Conservation (phyloP, 2,113 vertebrate genomes). For the Puntigrus tetrazona region DNA sequence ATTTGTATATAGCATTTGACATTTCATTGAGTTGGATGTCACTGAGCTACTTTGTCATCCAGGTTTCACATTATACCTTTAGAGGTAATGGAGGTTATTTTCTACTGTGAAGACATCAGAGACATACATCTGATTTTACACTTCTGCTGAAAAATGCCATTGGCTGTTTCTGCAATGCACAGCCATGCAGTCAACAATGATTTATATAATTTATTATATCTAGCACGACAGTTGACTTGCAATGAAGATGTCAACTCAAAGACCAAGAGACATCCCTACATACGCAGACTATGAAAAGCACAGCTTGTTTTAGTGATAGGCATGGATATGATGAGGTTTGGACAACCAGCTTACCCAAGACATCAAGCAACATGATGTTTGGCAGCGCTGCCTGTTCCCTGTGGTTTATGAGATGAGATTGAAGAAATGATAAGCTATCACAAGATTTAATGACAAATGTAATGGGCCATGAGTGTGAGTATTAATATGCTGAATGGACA, state of each 20-base stretch:
- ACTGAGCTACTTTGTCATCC: background rate
- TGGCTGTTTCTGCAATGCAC: background rate
- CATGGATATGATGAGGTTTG: background rate
- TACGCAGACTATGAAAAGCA: background rate
- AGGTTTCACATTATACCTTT: background rate
- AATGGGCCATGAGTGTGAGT: background rate
- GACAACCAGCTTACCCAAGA: constrained; percentile 2
- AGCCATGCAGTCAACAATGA: background rate
- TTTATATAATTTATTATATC: constrained; percentile 19
- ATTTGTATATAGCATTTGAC: background rate
- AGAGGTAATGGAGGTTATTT: background rate
- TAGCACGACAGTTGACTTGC: background rate
- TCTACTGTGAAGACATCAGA: background rate
- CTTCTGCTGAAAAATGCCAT: background rate
- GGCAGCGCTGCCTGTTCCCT: background rate
- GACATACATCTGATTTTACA: background rate
- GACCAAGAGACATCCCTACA: background rate
- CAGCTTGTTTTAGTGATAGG: constrained; percentile 19
- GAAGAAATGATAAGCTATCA: constrained; percentile 22
- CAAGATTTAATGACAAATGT: constrained; percentile 20
- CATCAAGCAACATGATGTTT: background rate
- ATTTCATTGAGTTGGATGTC: background rate
- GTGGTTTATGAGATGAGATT: constrained; percentile 14
- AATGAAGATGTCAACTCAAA: constrained; percentile 6
- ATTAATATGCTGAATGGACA: background rate